Evolutionary conservation across 1,140 invertebrate genomes (phyloP).

Genomic region (Condylostylus longicornis): DNA sequence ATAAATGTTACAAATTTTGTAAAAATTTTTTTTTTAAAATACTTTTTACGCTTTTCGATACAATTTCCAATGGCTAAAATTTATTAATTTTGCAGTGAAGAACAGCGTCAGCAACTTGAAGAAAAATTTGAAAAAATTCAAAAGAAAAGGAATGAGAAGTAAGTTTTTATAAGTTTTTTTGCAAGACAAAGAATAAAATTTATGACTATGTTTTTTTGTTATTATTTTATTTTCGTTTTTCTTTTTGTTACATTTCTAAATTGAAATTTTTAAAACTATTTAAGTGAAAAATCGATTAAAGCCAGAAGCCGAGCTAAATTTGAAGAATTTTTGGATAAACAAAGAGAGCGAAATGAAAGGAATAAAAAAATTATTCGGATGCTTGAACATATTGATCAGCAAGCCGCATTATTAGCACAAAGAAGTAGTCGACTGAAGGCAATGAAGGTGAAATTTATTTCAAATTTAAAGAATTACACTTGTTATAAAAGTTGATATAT

Average conservation of each 20-base stretch:
- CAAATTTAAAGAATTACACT: constrained; percentile 8
- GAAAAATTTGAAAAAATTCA: constrained; percentile 5
- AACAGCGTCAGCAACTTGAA: constrained; percentile 2
- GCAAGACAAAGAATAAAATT: background rate
- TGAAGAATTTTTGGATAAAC: constrained; percentile 38
- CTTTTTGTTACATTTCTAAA: no score
- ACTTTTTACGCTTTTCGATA: no score
- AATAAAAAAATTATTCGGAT: constrained; percentile 36
- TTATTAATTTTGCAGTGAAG: no score
- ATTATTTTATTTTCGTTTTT: no score
- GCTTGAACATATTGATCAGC: constrained; percentile 36
- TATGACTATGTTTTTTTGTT: background rate
- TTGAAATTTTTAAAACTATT: no score
- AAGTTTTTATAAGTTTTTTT: background rate
- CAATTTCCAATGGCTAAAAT: no score
- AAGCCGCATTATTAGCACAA: constrained; percentile 34
- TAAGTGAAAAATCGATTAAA: constrained; percentile 12
- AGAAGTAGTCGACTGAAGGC: constrained; percentile 37
- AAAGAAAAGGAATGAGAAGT: constrained; percentile 2
- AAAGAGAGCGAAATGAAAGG: constrained; percentile 35
- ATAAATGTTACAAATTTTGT: no score
- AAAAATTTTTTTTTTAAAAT: no score
- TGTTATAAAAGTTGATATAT: background rate
- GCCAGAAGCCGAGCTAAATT: constrained; percentile 36
- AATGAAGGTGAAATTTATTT: no score